Evolutionary conservation across 2,113 vertebrate species (phyloP).

Genomic region (Cardinalis cardinalis): DNA sequence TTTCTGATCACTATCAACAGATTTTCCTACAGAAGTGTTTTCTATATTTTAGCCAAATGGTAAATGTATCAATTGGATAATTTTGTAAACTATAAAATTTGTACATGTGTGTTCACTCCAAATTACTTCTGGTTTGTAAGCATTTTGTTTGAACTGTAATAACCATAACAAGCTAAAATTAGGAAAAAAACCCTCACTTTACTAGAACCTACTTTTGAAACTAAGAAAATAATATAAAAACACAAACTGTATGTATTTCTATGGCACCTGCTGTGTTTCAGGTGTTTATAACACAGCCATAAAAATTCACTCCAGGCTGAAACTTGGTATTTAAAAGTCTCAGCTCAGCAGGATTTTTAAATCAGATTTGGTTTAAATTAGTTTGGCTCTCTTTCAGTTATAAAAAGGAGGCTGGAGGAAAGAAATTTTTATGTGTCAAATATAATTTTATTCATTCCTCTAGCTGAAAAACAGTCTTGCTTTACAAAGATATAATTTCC

Average conservation of each 20-base stretch:
- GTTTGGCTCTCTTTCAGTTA: slow-evolving; percentile 35
- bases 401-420: slow-evolving; percentile 25
- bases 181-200: background rate
- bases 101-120: background rate
- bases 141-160: slow-evolving; percentile 17
- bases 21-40: background rate
- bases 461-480: slow-evolving; percentile 26
- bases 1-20: background rate
- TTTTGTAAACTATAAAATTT: slow-evolving; percentile 32
- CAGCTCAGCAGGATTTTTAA: slow-evolving; percentile 42
- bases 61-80: background rate
- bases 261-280: slow-evolving; percentile 55
- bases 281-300: slow-evolving; percentile 63
- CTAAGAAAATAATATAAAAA: slow-evolving; percentile 14
- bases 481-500: slow-evolving; percentile 34
- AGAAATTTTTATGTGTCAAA: slow-evolving; percentile 22
- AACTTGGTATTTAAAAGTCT: slow-evolving; percentile 62
- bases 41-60: slow-evolving; percentile 2
- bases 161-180: slow-evolving; percentile 23
- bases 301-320: slow-evolving; percentile 57
- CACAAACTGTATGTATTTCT: slow-evolving; percentile 22
- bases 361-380: slow-evolving; percentile 55
- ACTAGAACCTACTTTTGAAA: slow-evolving; percentile 34
- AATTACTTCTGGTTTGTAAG: slow-evolving; percentile 34
- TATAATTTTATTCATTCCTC: slow-evolving; percentile 19